Percentiles rank a stretch among this genome's conserved stretches.
Conservation (phyloP, 2,888 invertebrate genomes). For the Eristalis tenax region DNA sequence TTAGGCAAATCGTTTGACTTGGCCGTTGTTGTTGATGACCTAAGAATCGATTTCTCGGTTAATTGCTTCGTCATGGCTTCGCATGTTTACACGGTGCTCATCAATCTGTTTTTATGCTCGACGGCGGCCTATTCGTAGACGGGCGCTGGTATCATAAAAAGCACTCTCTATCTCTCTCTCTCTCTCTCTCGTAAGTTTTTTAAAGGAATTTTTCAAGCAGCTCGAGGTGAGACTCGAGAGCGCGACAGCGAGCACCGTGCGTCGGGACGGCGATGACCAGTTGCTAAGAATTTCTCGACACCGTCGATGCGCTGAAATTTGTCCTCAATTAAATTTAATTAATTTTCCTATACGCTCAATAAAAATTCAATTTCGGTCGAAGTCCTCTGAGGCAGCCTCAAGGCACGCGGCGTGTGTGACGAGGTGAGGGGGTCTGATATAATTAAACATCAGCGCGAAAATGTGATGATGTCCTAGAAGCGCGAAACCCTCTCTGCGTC, state of each 20-base stretch:
- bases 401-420: too few relatives aligned
- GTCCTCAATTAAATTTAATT: conserved; percentile 73
- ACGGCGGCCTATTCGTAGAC: background rate
- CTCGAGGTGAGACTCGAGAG: background rate
- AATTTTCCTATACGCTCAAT: conserved; percentile 72
- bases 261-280: background rate
- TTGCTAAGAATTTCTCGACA: background rate
- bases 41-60: conserved; percentile 43
- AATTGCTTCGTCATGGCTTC: conserved; percentile 31
- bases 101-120: conserved; percentile 49
- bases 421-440: conserved; percentile 19
- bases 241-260: background rate
- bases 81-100: conserved; percentile 50
- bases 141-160: conserved; percentile 13
- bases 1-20: background rate
- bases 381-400: background rate
- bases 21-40: conserved; percentile 30
- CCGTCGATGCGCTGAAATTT: conserved; percentile 48
- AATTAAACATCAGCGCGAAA: conserved; percentile 53
- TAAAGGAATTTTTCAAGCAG: conserved; percentile 45
- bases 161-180: too few relatives aligned
- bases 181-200: background rate
- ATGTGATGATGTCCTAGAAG: conserved; percentile 62
- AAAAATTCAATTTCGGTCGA: conserved; percentile 70
- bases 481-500: background rate